These are phyloP conservation scores for Gymnocypris eckloni DNA, from an alignment of 2,797 vertebrate genomes.

Conservation along the genomic window DNA sequence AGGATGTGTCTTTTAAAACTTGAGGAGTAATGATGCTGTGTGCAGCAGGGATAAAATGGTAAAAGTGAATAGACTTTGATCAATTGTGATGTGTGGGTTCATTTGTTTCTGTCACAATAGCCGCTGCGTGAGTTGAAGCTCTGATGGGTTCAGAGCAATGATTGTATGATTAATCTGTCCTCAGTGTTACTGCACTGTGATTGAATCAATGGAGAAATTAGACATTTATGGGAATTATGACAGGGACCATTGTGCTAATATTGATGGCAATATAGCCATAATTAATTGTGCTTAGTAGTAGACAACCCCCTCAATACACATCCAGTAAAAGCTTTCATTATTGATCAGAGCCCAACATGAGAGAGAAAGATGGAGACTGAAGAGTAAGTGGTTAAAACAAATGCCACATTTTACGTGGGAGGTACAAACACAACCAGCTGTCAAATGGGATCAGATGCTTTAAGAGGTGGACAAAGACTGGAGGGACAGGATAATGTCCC, in stretches of 20 bases:
- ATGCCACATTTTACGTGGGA: slow-evolving; percentile 27
- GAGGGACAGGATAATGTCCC: slow-evolving; percentile 38
- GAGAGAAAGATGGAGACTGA: background rate
- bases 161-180: slow-evolving; percentile 37
- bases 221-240: slow-evolving; percentile 5
- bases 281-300: background rate
- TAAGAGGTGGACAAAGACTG: slow-evolving; percentile 31
- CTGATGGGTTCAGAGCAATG: slow-evolving; percentile 38
- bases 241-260: background rate
- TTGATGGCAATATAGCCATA: background rate
- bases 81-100: slow-evolving; percentile 4
- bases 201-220: slow-evolving; percentile 47
- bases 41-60: background rate
- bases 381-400: slow-evolving; percentile 29
- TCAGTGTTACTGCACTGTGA: slow-evolving; percentile 32
- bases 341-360: slow-evolving; percentile 27
- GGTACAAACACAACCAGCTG: slow-evolving; percentile 38
- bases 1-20: background rate
- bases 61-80: slow-evolving; percentile 17
- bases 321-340: slow-evolving; percentile 20
- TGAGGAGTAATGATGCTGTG: background rate
- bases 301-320: background rate
- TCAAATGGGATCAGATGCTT: slow-evolving; percentile 41
- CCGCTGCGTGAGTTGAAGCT: background rate
- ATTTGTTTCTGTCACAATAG: slow-evolving; percentile 10